A percentile compares a stretch with the other conserved stretches of the same genome.
Conservation (phyloP, 2,888 invertebrate species). For the Agrotis segetum region DNA sequence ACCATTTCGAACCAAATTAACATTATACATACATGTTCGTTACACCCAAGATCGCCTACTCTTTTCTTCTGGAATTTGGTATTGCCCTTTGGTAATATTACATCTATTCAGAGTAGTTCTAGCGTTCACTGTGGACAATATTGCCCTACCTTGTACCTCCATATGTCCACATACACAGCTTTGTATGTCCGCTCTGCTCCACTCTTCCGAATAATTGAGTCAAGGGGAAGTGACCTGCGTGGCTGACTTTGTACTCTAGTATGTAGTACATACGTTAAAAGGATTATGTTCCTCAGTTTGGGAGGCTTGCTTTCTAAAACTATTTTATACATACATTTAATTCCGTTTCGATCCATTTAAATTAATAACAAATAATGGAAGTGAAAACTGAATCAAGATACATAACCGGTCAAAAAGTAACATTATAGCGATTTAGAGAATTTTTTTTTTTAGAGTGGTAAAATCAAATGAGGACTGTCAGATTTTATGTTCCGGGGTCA, state of each 20-base stretch:
- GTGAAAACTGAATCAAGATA: no score
- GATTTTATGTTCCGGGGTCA: no score
- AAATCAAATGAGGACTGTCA: no score
- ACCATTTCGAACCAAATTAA: no score
- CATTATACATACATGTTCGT: background rate
- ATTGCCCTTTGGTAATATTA: background rate
- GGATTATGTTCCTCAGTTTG: slow-evolving; percentile 5
- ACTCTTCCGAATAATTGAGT: slow-evolving; percentile 42
- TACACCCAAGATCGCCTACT: background rate
- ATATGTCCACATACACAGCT: background rate
- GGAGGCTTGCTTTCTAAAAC: background rate
- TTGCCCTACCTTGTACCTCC: background rate
- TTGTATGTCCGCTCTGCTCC: background rate
- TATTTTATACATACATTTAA: no score
- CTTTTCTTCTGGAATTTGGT: background rate
- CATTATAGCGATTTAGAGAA: no score
- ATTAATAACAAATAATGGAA: no score
- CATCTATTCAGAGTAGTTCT: background rate
- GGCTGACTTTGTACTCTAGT: slow-evolving; percentile 17
- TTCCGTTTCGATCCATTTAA: no score
- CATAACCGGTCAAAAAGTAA: no score
- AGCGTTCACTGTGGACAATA: background rate
- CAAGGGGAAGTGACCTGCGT: slow-evolving; percentile 19
- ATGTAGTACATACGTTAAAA: slow-evolving; percentile 7
- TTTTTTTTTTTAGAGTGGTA: no score